Percentiles rank a stretch among this genome's conserved stretches.
Conservation (phyloP, 1,140 invertebrate genomes). For the Hyphantria cunea region DNA sequence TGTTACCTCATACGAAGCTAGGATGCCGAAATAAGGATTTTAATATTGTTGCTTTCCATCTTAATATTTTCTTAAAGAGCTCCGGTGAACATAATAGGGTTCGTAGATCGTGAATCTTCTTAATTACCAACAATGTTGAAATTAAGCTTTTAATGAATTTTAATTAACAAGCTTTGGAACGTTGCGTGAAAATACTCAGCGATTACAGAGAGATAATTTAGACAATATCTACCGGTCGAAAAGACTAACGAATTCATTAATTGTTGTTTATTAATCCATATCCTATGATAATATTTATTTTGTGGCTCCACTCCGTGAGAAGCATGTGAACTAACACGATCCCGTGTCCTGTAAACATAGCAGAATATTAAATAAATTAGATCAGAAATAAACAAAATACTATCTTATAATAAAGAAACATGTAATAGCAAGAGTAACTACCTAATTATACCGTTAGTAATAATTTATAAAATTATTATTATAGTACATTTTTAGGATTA, state of each 20-base stretch:
- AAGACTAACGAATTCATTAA: constrained; percentile 19
- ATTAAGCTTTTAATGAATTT: constrained; percentile 73
- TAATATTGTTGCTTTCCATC: constrained; percentile 56
- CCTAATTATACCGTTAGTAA: too few species aligned
- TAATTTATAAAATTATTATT: too few species aligned
- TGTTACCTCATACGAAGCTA: background rate
- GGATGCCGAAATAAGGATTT: constrained; percentile 36
- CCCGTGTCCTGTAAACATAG: too few species aligned
- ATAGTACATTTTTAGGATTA: too few species aligned
- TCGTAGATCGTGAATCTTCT: constrained; percentile 72
- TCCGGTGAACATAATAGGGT: constrained; percentile 63
- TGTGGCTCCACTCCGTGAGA: too few species aligned
- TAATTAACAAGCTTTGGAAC: constrained; percentile 71
- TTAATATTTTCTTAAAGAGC: constrained; percentile 65
- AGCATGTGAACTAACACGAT: too few species aligned
- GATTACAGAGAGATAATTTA: constrained; percentile 37
- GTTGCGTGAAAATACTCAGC: constrained; percentile 48
- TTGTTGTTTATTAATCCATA: background rate
- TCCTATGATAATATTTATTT: too few species aligned
- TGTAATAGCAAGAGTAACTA: too few species aligned
- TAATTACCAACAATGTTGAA: constrained; percentile 73
- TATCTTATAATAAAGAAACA: too few species aligned
- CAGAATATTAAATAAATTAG: too few species aligned
- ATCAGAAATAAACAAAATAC: too few species aligned
- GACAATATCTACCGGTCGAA: constrained; percentile 19